phyloP scores from a whole-genome alignment of 1,140 invertebrate genomes.

The Oncopeltus fasciatus region DNA sequence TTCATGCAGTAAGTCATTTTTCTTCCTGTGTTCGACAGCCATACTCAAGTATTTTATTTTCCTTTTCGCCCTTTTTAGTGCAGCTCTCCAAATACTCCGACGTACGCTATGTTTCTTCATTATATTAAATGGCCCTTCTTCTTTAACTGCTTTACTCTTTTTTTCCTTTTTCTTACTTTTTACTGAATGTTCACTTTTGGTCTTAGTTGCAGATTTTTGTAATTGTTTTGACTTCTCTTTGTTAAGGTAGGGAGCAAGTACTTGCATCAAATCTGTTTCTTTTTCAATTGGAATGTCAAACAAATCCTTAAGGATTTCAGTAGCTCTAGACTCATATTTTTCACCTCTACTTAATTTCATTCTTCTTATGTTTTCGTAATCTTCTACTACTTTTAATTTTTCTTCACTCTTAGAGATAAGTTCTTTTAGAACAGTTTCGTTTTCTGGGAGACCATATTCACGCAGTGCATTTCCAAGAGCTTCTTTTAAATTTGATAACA shows the following conservation, averaged over 20 bases:
- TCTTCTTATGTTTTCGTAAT: neutral
- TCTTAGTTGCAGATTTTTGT: too few relatives aligned
- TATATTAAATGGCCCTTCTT: neutral
- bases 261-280: too few relatives aligned
- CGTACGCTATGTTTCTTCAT: neutral
- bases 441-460: neutral
- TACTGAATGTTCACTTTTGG: neutral
- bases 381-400: neutral
- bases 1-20: neutral
- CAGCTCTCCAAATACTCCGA: neutral
- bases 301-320: neutral
- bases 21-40: neutral
- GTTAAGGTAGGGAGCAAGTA: too few relatives aligned
- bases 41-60: neutral
- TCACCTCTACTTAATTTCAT: neutral
- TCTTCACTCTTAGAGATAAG: neutral
- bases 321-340: neutral
- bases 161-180: neutral
- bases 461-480: too few relatives aligned
- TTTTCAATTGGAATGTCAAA: too few relatives aligned
- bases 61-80: neutral
- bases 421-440: neutral
- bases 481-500: too few relatives aligned
- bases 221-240: too few relatives aligned
- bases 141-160: neutral